Base-by-base conservation (phyloP, 2,113 vertebrate genomes). In the Lycaon pictus region DNA sequence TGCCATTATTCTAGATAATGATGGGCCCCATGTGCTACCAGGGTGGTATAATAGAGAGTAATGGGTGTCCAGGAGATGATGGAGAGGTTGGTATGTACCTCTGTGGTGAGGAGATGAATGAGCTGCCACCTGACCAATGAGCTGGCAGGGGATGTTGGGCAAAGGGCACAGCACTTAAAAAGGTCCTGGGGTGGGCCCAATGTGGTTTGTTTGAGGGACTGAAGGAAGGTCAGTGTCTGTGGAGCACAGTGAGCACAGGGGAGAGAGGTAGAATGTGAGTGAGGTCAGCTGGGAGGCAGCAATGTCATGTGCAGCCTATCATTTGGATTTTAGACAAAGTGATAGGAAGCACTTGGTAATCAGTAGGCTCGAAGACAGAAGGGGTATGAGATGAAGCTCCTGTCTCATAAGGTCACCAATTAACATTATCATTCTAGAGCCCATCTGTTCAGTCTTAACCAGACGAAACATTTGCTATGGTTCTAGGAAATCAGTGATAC, bases 301-400 rank as follows among this genome's bases (percentile, higher is more conserved):
- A 23, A 7, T 58, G n/a, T 43, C 4, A 29, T 20, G 3, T 15
- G 17, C 9, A 22, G 4, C 25, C 74, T 23, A 0, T 12, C 17
- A 74, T 37, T 69, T 67, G 37, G 82, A 53, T 55, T 90, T 93
- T 62, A 55, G 86, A 82, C 32, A 80, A 76, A 91, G 51, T 4
- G 12, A 71, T 55, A 55, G 32, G 43, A 72, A 37, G 43, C 43
- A 60, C 58, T 62, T 62, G 63, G n/a, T 15, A 82, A 37, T 9
- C 9, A 23, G n/a, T 19, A 53, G 29, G 12, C 22, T 91, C 53
- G 94, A 79, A 92, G 29, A 27, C 43, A 53, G 76, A 88, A 67
- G 63, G 25, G 12, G 0, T 48, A 13, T 20, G 23, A 29, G 43
- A 51, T 74, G 29, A 72, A 65, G 35, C 43, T n/a, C 37, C 15